A percentile compares a stretch with the other conserved stretches of the same genome.
Evolutionary conservation across 2,797 vertebrate genomes (phyloP).

Genomic region (Esox lucius): DNA sequence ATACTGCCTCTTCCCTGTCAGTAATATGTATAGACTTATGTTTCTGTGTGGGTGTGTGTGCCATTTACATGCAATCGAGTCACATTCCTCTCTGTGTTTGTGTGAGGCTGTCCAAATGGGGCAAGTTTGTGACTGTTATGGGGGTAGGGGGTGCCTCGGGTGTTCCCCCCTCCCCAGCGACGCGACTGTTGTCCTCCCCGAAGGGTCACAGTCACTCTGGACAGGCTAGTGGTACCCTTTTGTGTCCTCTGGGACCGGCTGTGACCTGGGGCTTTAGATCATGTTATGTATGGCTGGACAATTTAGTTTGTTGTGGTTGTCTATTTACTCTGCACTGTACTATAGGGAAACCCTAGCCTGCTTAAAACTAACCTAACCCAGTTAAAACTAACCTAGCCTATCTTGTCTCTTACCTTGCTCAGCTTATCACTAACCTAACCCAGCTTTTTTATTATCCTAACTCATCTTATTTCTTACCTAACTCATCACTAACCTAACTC

Average conservation of each 20-base stretch:
- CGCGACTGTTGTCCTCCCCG: constrained; percentile 44
- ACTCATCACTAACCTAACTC: too few species aligned
- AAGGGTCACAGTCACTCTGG: constrained; percentile 54
- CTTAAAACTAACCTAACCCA: too few species aligned
- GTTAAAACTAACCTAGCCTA: too few species aligned
- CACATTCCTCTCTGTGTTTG: not conserved
- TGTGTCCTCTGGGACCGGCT: constrained; percentile 64
- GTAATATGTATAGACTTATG: not conserved
- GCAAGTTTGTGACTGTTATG: constrained; percentile 51
- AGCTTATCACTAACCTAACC: too few species aligned
- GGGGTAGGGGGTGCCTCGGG: constrained; percentile 23
- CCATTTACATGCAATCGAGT: not conserved
- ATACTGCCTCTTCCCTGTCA: not conserved
- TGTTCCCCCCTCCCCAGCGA: constrained; percentile 24
- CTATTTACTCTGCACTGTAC: constrained; percentile 48
- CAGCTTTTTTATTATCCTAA: too few species aligned
- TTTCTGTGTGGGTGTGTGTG: not conserved
- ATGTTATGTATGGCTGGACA: constrained; percentile 65
- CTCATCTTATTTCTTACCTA: too few species aligned
- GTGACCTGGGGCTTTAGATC: constrained; percentile 69
- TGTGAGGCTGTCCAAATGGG: constrained; percentile 12
- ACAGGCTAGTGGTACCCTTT: constrained; percentile 42
- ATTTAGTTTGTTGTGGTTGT: constrained; percentile 59
- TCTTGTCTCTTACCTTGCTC: too few species aligned
- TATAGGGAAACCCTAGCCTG: too few species aligned